These are phyloP conservation scores for Clarias batrachus DNA, from an alignment of 2,113 vertebrate genomes.

Conservation along the genomic window DNA sequence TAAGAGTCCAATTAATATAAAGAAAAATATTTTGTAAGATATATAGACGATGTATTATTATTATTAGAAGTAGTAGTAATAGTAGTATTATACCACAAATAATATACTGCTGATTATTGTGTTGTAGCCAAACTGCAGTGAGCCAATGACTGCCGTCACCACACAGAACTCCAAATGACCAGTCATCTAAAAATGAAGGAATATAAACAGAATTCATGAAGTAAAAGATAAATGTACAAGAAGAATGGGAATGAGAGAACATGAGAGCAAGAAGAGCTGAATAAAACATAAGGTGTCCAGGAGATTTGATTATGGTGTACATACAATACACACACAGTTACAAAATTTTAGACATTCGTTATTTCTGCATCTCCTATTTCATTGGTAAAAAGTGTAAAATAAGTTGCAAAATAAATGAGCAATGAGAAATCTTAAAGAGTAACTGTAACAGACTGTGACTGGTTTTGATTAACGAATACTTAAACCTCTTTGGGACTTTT, in stretches of 20 bases:
- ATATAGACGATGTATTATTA: too few species aligned
- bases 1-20: constrained; percentile 9
- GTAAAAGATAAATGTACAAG: not conserved
- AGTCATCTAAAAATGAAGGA: constrained; percentile 61
- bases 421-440: not conserved
- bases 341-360: constrained; percentile 10
- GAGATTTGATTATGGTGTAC: not conserved
- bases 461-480: too few species aligned
- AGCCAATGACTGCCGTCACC: constrained; percentile 81
- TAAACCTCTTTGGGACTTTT: too few species aligned
- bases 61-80: too few species aligned
- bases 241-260: not conserved
- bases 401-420: not conserved
- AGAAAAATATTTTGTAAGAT: not conserved
- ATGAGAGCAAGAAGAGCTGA: not conserved
- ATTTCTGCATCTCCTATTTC: not conserved
- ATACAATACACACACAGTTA: not conserved
- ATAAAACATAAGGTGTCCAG: too few species aligned
- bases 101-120: constrained; percentile 94
- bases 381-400: not conserved
- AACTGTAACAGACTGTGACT: not conserved
- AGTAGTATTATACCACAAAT: constrained; percentile 70
- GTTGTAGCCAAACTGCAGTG: constrained; percentile 93
- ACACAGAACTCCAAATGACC: constrained; percentile 78
- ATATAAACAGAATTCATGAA: not conserved